These are phyloP conservation scores for Drosophila stalkeri DNA, from an alignment of 2,888 invertebrate genomes.

Conservation along the genomic window DNA sequence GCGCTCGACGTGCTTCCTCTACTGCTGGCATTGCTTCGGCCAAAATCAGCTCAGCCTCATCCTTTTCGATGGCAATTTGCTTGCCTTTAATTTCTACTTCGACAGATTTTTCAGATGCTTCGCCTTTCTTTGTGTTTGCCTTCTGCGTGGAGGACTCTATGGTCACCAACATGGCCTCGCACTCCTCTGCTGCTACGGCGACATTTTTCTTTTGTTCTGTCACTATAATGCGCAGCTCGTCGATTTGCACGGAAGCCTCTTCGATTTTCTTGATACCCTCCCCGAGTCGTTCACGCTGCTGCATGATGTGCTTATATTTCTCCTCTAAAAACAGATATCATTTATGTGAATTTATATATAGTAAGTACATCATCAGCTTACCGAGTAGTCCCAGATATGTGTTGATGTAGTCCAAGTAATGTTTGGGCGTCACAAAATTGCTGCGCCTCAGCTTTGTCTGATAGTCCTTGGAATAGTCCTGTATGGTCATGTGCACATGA, in stretches of 20 bases:
- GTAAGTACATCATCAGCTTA: constrained; percentile 86
- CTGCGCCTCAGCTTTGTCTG: constrained; percentile 90
- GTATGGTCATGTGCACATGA: constrained; percentile 92
- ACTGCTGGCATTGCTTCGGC: constrained; percentile 94
- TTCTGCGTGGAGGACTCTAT: constrained; percentile 90
- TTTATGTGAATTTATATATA: neutral
- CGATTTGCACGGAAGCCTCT: constrained; percentile 93
- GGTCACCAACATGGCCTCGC: constrained; percentile 91
- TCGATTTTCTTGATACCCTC: constrained; percentile 88
- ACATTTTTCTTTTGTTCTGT: constrained; percentile 94
- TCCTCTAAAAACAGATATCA: constrained; percentile 70
- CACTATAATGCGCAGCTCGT: constrained; percentile 91
- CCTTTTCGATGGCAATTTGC: constrained; percentile 92
- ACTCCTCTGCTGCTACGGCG: constrained; percentile 92
- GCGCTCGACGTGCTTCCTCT: constrained; percentile 91
- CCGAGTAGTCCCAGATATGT: constrained; percentile 91
- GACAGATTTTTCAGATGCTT: constrained; percentile 91
- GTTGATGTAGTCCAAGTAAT: constrained; percentile 94
- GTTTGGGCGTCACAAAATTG: constrained; percentile 96
- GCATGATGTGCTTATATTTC: constrained; percentile 80
- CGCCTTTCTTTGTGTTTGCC: constrained; percentile 91
- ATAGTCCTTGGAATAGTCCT: constrained; percentile 90
- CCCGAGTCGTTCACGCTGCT: constrained; percentile 82
- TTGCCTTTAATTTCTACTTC: constrained; percentile 94
- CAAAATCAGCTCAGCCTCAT: constrained; percentile 92